phyloP scores from a whole-genome alignment of 2,797 vertebrate genomes.

The Falco peregrinus region DNA sequence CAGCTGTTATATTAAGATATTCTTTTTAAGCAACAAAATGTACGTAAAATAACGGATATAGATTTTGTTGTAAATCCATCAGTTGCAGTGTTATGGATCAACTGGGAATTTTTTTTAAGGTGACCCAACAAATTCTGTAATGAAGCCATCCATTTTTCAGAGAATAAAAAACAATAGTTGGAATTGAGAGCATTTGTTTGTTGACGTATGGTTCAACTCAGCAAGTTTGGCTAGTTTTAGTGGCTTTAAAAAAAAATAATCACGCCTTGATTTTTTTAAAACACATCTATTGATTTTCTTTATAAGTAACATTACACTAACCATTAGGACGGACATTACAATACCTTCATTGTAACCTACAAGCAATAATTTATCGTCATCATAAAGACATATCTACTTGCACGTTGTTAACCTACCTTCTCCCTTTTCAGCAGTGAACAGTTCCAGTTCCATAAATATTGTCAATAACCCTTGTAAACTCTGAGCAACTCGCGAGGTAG shows the following conservation, averaged over 20 bases:
- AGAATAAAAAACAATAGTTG: constrained; percentile 28
- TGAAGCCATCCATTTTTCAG: constrained; percentile 50
- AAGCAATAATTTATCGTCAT: constrained; percentile 67
- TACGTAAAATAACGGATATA: constrained; percentile 73
- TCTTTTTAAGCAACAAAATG: constrained; percentile 74
- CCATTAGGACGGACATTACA: constrained; percentile 63
- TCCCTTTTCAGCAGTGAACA: constrained; percentile 27
- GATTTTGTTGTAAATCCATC: constrained; percentile 80
- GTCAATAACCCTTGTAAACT: constrained; percentile 56
- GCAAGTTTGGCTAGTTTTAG: neutral
- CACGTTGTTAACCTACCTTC: constrained; percentile 31
- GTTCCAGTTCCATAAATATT: constrained; percentile 68
- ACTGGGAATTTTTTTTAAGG: constrained; percentile 38
- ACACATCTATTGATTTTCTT: constrained; percentile 64
- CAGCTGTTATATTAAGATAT: constrained; percentile 84
- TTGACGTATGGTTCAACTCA: constrained; percentile 21
- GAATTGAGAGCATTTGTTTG: constrained; percentile 59
- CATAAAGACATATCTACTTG: constrained; percentile 25
- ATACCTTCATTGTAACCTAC: constrained; percentile 40
- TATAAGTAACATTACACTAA: constrained; percentile 56
- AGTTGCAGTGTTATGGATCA: constrained; percentile 58
- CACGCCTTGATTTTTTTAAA: constrained; percentile 21
- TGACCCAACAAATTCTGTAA: constrained; percentile 43
- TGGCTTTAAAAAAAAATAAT: neutral
- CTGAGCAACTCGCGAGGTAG: neutral